Conservation (phyloP, 1,140 invertebrate genomes). For the Megathymus violae region DNA sequence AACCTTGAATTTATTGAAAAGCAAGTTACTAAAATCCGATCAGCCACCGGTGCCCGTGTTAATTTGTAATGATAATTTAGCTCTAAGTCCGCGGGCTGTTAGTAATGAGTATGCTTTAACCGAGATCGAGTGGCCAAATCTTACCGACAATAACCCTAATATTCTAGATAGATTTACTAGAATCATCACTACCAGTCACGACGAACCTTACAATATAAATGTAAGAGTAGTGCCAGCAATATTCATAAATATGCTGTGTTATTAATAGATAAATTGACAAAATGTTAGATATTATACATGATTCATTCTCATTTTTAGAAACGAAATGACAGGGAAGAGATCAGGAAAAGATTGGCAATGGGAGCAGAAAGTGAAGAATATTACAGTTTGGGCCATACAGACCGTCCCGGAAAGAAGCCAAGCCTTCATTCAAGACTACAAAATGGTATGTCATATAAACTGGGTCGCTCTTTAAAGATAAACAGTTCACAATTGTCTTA, state of each 20-base stretch:
- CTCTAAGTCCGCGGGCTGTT: constrained; percentile 70
- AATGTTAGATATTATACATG: constrained; percentile 40
- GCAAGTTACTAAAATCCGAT: constrained; percentile 75
- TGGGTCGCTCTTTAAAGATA: no score
- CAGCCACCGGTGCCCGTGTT: constrained; percentile 39
- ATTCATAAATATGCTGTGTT: neutral
- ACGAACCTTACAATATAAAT: constrained; percentile 61
- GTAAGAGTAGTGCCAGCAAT: constrained; percentile 53
- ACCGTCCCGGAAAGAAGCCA: constrained; percentile 90
- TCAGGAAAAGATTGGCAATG: constrained; percentile 94
- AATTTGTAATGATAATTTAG: constrained; percentile 57
- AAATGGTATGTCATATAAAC: constrained; percentile 88
- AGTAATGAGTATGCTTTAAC: constrained; percentile 70
- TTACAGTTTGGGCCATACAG: constrained; percentile 84
- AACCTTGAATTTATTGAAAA: constrained; percentile 68
- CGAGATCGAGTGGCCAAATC: constrained; percentile 72
- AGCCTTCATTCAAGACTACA: constrained; percentile 94
- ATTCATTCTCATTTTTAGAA: constrained; percentile 85
- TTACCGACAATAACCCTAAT: constrained; percentile 77
- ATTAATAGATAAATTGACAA: constrained; percentile 34
- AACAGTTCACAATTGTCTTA: no score
- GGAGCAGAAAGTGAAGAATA: constrained; percentile 92
- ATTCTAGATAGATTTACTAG: constrained; percentile 88
- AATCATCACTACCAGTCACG: constrained; percentile 84
- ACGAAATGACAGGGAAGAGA: constrained; percentile 96